phyloP scores from a whole-genome alignment of 2,888 invertebrate genomes.

The Hirtodrosophila trivittata region DNA sequence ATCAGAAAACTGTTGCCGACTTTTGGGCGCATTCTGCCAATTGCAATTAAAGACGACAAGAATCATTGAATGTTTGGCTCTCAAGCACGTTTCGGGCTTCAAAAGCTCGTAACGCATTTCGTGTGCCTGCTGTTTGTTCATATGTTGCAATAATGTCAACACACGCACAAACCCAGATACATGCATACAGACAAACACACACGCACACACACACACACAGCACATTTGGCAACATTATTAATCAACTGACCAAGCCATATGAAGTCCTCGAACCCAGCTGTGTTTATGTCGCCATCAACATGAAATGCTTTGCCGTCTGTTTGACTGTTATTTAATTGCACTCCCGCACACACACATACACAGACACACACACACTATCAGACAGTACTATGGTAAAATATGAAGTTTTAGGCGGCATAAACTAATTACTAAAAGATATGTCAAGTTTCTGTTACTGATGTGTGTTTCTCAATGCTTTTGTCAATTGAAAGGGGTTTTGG shows the following conservation, averaged over 20 bases:
- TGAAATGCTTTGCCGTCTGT: slow-evolving; percentile 23
- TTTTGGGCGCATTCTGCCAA: slow-evolving; percentile 51
- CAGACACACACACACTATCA: slow-evolving; percentile 6
- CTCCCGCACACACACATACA: slow-evolving; percentile 1
- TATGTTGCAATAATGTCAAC: slow-evolving; percentile 57
- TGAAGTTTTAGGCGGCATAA: too few species aligned
- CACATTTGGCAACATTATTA: slow-evolving; percentile 54
- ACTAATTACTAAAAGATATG: too few species aligned
- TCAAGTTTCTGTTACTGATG: too few species aligned
- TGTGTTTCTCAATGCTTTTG: too few species aligned
- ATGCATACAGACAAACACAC: not conserved
- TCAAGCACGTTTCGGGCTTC: slow-evolving; percentile 62
- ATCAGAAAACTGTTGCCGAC: slow-evolving; percentile 32
- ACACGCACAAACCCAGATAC: slow-evolving; percentile 13
- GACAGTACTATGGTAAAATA: too few species aligned
- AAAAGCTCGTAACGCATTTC: slow-evolving; percentile 55
- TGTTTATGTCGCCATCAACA: slow-evolving; percentile 31
- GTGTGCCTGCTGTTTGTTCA: slow-evolving; percentile 56
- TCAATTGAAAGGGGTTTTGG: too few species aligned
- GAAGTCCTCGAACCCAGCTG: slow-evolving; percentile 9
- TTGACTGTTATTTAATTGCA: slow-evolving; percentile 48
- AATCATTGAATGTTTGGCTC: slow-evolving; percentile 37
- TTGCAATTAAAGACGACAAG: slow-evolving; percentile 58
- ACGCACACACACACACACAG: slow-evolving; percentile 1
- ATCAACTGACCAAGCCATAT: slow-evolving; percentile 51